Evolutionary conservation across 2,888 invertebrate genomes (phyloP).

Genomic region (Drosophila neotestacea): DNA sequence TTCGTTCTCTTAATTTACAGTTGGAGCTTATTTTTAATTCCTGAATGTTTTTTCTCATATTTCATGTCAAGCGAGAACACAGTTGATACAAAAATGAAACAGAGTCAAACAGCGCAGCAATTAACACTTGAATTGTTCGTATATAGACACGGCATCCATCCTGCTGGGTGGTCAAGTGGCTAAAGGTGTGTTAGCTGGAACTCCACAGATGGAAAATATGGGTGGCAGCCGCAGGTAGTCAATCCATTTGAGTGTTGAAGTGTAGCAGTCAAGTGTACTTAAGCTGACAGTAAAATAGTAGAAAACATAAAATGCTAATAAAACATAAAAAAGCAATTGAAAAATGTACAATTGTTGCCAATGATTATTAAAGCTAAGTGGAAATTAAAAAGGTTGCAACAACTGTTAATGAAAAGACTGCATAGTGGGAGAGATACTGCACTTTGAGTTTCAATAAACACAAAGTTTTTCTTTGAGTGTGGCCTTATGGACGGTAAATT

Average conservation of each 20-base stretch:
- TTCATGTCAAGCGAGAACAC: background rate
- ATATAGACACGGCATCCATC: conserved; percentile 10
- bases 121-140: conserved; percentile 23
- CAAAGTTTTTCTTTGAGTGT: background rate
- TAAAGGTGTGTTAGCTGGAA: conserved; percentile 11
- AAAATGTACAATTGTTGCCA: conserved; percentile 46
- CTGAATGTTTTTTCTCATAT: background rate
- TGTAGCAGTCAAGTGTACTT: conserved; percentile 40
- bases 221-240: conserved; percentile 22
- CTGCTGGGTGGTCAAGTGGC: conserved; percentile 19
- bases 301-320: background rate
- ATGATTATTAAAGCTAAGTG: conserved; percentile 27
- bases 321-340: conserved; percentile 24
- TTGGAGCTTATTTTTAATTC: background rate
- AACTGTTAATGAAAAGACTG: conserved; percentile 4
- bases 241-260: conserved; percentile 29
- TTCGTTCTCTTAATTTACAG: background rate
- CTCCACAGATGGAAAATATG: background rate
- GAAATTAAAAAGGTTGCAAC: conserved; percentile 13
- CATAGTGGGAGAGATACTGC: background rate
- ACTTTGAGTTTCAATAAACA: conserved; percentile 8
- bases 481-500: background rate
- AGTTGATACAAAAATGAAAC: background rate
- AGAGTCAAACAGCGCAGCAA: conserved; percentile 19
- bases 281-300: conserved; percentile 14